Conservation (phyloP, 2,797 vertebrate genomes). For the Pantherophis alleghaniensis region DNA sequence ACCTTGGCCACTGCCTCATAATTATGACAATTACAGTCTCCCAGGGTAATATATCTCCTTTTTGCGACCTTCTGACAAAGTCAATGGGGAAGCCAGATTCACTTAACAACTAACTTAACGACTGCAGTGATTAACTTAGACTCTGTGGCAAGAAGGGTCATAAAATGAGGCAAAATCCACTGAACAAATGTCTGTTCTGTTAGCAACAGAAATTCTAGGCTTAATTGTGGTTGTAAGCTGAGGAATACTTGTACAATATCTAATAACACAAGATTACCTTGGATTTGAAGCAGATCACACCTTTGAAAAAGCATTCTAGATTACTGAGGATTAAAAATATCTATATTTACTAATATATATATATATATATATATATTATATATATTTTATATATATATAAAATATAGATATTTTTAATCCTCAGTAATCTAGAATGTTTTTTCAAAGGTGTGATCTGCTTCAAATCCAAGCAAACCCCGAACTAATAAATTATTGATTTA, state of each 20-base stretch:
- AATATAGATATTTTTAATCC: neutral
- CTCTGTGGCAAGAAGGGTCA: neutral
- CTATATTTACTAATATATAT: too few relatives aligned
- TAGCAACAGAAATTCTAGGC: neutral
- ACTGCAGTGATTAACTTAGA: neutral
- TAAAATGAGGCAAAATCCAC: neutral
- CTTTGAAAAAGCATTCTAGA: too few relatives aligned
- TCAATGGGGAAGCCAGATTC: neutral
- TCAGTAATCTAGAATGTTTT: neutral
- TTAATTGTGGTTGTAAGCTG: neutral
- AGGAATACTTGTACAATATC: neutral
- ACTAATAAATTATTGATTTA: neutral
- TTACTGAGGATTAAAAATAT: too few relatives aligned
- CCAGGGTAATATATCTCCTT: neutral
- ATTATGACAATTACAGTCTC: neutral
- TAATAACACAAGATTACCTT: neutral
- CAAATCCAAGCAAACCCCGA: neutral
- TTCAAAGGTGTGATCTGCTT: neutral
- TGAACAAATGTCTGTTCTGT: neutral
- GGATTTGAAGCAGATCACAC: too few relatives aligned
- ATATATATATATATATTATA: too few relatives aligned
- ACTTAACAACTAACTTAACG: neutral
- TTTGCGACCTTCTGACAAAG: neutral
- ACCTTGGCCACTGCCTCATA: neutral
- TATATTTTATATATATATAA: too few relatives aligned